Conservation (phyloP, 2,888 invertebrate species). For the Amblyjoppa proteus region DNA sequence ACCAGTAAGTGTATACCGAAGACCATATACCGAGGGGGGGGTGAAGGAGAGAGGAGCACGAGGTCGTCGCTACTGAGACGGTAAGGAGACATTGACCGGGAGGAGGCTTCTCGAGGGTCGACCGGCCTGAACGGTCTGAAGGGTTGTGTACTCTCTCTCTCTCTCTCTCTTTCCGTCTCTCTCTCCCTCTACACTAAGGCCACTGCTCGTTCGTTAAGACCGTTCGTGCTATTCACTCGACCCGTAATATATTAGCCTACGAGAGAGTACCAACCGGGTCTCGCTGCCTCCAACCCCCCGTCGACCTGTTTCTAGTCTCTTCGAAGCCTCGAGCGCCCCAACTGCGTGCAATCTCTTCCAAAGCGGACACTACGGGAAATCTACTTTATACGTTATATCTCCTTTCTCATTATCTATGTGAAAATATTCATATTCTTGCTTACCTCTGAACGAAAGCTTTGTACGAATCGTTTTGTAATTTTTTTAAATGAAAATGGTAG, state of each 20-base stretch:
- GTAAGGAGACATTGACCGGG: conserved; percentile 68
- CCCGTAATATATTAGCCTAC: conserved; percentile 68
- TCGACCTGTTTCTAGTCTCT: conserved; percentile 34
- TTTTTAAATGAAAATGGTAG: too few relatives aligned
- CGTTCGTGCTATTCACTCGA: conserved; percentile 65
- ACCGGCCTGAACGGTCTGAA: conserved; percentile 5
- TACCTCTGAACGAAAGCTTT: too few relatives aligned
- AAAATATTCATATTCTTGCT: neutral
- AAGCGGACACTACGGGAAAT: neutral
- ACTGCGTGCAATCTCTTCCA: neutral
- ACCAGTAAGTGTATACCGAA: neutral
- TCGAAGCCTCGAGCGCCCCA: neutral
- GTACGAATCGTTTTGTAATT: too few relatives aligned
- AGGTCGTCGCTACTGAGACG: conserved; percentile 44
- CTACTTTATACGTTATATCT: neutral
- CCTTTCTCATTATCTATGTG: neutral
- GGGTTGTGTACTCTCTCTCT: neutral
- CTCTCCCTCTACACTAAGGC: neutral
- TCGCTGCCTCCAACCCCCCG: conserved; percentile 20
- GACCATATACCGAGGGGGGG: neutral
- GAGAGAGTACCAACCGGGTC: conserved; percentile 21
- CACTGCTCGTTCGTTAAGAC: conserved; percentile 63
- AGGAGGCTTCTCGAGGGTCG: conserved; percentile 42
- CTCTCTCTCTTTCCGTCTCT: neutral
- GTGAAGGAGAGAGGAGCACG: conserved; percentile 6